Base-by-base conservation (phyloP, 2,113 vertebrate genomes). In the Geococcyx californianus region DNA sequence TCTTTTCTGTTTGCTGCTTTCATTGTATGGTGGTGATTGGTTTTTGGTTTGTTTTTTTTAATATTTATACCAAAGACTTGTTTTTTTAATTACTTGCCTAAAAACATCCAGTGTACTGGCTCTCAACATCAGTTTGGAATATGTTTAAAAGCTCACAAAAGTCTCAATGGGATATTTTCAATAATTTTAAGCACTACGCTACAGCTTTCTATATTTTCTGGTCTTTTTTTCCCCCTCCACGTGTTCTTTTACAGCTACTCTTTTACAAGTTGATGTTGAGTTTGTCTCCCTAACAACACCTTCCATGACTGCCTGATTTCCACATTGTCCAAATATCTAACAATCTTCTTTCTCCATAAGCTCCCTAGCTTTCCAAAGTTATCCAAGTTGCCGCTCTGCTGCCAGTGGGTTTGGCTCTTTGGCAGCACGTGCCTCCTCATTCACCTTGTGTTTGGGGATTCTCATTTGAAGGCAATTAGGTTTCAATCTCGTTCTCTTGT, bases 181-280 rank as follows among this genome's bases (percentile, higher is more conserved):
- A 8, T 63, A 58, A 67, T 49, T 84, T 58, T 58, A 89, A 90
- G 44, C 19, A 73, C 42, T 69, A 23, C 7, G 29, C 20, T 64
- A 16, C 17, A 84, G 52, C 24, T 36, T 62, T 52, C 11, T 44
- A 4, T 31, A 42, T 26, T 36, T 10, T 17, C 13, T 63, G 21
- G 1, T 56, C 51, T 16, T 74, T 75, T 64, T n/a, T 1, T 36
- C 23, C 29, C 20, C 15, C 9, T 56, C n/a, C 2, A 0, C 2
- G 0, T 9, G 16, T 31, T 47, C 44, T 76, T 58, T 59, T 25
- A 64, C 26, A 23, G 17, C n/a, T 38, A 31, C 1, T 67, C 13
- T 56, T 62, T 33, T 24, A 45, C 13, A 84, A 69, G 29, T 2
- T 4, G 0, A 56, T n/a, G 21, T 45, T 54, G 42, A 25, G 16